These are phyloP conservation scores for Asarcornis scutulata DNA, from an alignment of 2,113 vertebrate genomes.

Conservation along the genomic window DNA sequence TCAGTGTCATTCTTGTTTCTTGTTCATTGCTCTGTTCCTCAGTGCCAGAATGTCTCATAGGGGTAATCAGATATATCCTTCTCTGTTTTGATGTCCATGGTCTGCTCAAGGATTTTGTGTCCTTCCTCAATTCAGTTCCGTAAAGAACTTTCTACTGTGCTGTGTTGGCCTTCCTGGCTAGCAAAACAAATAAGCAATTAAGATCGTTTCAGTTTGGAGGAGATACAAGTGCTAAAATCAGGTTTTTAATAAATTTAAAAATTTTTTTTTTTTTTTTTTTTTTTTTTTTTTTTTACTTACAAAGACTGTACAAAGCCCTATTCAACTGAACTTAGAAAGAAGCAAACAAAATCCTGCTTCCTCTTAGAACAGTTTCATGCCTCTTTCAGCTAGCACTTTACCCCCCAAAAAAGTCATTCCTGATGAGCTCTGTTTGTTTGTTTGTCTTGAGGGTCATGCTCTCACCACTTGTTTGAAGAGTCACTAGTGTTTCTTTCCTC, in stretches of 20 bases:
- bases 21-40: neutral
- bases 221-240: neutral
- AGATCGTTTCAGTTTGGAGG: neutral
- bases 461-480: neutral
- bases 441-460: neutral
- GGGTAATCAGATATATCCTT: neutral
- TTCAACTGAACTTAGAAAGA: neutral
- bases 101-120: neutral
- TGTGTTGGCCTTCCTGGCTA: neutral
- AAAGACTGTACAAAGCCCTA: neutral
- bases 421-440: neutral
- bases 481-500: neutral
- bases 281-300: neutral
- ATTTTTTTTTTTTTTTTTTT: too few relatives aligned
- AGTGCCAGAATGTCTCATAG: neutral
- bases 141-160: neutral
- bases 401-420: neutral
- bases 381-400: neutral
- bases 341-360: neutral
- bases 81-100: neutral
- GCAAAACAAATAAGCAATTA: neutral
- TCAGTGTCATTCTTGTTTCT: neutral
- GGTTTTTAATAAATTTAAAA: fast-evolving
- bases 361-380: neutral
- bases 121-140: neutral